Evolutionary conservation across 2,888 invertebrate genomes (phyloP), one percentile per base, ranked within the genome.

Genomic region (Smittia aterrima): DNA sequence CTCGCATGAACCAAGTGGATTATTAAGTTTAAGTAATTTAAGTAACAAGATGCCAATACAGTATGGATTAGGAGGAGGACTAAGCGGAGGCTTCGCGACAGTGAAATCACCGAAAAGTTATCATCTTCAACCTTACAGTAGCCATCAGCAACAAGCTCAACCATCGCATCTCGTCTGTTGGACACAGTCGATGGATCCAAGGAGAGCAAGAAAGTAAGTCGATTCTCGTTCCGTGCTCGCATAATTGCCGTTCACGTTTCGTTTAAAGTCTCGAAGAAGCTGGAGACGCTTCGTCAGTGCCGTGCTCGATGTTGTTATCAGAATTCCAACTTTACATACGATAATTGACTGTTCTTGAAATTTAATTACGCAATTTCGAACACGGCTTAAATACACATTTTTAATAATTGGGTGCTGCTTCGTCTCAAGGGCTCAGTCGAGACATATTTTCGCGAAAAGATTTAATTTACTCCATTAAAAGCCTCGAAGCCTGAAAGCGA

Each of bases 131-230:
- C 76, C 9, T 76, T 75, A 77, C 70, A 53, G 1, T 40, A 32
- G 18, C 20, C 64, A 74, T 54, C 64, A 70, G 11, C 54, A 67
- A 11, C 62, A 18, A 18, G n/a, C n/a, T n/a, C n/a, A n/a, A n/a
- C 25, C 24, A 16, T 70, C 70, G 25, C 70, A 70, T 74, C 75
- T 76, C 38, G 80, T 82, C 76, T 83, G 82, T 78, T 83, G 83
- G 83, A 83, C 83, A 77, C 83, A 83, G 78, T 83, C 83, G 38
- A 80, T 70, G 68, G 68, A 83, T 78, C 83, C 83, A 79, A 80
- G 83, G 78, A 83, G 83, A 80, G 80, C 83, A 67, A 82, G 83
- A 82, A 80, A 83, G 83, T 83, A 77, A 82, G 81, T 79, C 54
- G 62, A 41, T 40, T 75, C n/a, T 18, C 66, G 18, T 38, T 18